Base-by-base conservation (phyloP, 53 echinoderm and acorn worm genomes). In the Henricia sp. region DNA sequence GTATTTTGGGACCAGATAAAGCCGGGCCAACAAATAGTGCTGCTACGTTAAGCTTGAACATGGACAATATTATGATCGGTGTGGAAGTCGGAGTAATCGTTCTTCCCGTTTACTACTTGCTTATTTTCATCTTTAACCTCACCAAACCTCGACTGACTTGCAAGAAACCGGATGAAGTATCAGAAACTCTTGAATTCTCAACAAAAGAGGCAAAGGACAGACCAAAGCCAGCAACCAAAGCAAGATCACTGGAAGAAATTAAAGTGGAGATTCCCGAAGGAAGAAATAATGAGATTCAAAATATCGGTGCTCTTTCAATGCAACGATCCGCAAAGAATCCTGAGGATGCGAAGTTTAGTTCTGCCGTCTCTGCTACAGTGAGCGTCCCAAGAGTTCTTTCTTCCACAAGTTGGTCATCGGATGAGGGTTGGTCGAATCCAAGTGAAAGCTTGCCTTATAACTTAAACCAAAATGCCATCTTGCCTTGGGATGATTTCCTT, bases 11-110 rank as follows among this genome's bases (percentile, higher is more conserved):
- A 20, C 36, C 68, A 4, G 20, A 44, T 17, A 13, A 46, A 30
- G 54, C 25, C 16, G 39, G 2, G 3, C 52, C 84, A 25, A 28
- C 30, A 14, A 42, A 58, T 12, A 43, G 13, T 24, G 23, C 34
- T 21, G 33, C 24, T 30, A 46, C 80, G 33, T 80, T 80, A 29
- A 26, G 34, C 36, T 10, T 86, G 25, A 71, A 86, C 64, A 70
- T 71, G 36, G 60, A 52, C 3, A 84, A 75, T 68, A 54, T 86
- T 42, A 78, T 87, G 76, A 74, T 70, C 38, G 91, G 91, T 5
- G 56, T 87, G 1, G 70, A 46, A 68, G 68, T 83, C 33, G 86
- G 82, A 27, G 87, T 68, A 11, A 34, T 52, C 46, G 84, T 51
- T 17, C 57, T 91, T 52, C 72, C 68, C 6, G 41, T 87, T 25